These are phyloP conservation scores for Diaperis boleti DNA, from an alignment of 2,888 invertebrate species.

Conservation along the genomic window DNA sequence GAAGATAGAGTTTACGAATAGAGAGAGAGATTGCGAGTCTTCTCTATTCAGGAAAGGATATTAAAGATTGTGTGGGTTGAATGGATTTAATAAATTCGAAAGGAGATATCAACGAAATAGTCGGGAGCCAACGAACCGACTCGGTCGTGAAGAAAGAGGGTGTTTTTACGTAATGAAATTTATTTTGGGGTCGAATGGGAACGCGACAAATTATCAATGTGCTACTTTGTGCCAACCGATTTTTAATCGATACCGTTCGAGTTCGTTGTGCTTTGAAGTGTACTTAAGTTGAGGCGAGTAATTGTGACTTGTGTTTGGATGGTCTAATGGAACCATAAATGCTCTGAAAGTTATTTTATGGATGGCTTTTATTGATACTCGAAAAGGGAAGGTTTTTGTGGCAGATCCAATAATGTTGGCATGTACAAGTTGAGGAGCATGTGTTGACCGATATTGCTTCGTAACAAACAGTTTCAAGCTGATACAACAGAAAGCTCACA, in stretches of 20 bases:
- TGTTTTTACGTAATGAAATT: conserved; percentile 1
- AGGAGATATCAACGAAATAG: background rate
- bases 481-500: conserved; percentile 12
- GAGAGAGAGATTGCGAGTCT: background rate
- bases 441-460: conserved; percentile 32
- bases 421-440: conserved; percentile 32
- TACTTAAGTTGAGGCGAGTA: too few species aligned
- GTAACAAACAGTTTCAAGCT: conserved; percentile 28
- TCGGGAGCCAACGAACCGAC: background rate
- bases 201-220: too few species aligned
- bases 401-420: conserved; percentile 36
- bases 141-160: background rate
- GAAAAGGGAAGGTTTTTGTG: conserved; percentile 26
- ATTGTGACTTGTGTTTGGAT: background rate
- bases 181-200: background rate
- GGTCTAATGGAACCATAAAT: conserved; percentile 1
- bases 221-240: too few species aligned
- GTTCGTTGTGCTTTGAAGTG: background rate
- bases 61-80: background rate
- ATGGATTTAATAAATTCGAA: conserved; percentile 8
- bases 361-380: conserved; percentile 21
- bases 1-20: conserved; percentile 3
- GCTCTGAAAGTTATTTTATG: conserved; percentile 11
- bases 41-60: background rate
- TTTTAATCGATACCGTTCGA: too few species aligned